A percentile compares a stretch with the other conserved stretches of the same genome.
Evolutionary conservation across 2,113 vertebrate species (phyloP).

Genomic region (Sylvilagus bachmani): DNA sequence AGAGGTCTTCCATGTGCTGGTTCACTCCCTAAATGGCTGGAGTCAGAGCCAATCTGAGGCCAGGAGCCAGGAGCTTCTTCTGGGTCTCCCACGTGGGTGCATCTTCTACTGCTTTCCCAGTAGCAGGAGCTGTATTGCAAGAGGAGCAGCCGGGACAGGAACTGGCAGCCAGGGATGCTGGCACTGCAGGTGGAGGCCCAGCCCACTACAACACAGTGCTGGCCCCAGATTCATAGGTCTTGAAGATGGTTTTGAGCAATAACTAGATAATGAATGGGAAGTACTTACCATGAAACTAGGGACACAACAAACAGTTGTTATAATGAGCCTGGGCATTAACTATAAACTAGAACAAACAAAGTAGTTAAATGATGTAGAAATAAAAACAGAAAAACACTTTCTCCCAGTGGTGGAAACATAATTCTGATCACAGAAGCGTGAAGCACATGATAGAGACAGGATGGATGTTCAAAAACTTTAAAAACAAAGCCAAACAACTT

Average conservation of each 20-base stretch:
- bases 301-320: slow-evolving; percentile 30
- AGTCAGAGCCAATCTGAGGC: too few species aligned
- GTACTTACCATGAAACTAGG: background rate
- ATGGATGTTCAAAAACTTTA: background rate
- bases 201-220: too few species aligned
- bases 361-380: slow-evolving; percentile 63
- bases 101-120: too few species aligned
- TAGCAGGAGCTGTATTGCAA: too few species aligned
- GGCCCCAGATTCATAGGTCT: background rate
- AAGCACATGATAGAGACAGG: background rate
- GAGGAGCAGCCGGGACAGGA: too few species aligned
- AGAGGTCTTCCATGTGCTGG: too few species aligned
- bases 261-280: background rate
- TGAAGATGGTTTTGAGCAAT: background rate
- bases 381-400: slow-evolving; percentile 31
- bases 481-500: background rate
- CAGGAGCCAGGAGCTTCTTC: too few species aligned
- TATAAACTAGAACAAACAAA: slow-evolving; percentile 57
- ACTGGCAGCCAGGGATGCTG: too few species aligned
- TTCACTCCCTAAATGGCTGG: too few species aligned
- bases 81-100: too few species aligned
- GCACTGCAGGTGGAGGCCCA: too few species aligned
- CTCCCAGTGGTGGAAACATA: background rate
- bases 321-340: slow-evolving; percentile 15
- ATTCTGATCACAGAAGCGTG: slow-evolving; percentile 6